Base-by-base conservation (phyloP, 2,113 vertebrate genomes). In the Donacobius atricapilla region DNA sequence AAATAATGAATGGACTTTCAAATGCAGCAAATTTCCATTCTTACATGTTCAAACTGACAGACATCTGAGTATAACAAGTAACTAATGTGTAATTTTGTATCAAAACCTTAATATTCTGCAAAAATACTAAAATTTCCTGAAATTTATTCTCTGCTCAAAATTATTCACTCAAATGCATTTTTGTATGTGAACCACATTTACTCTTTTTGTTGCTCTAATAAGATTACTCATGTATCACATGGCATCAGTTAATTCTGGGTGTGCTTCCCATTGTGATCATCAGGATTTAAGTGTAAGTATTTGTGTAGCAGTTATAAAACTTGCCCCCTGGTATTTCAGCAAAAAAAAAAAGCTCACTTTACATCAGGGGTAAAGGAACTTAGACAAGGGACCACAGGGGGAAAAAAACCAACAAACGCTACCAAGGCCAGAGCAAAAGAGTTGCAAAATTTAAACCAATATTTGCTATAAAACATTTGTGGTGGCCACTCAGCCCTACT, bases 381-480 rank as follows among this genome's bases (percentile, higher is more conserved):
- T 30, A 30, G 51, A 73, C 61, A 87, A 84, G 61, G 44, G 60
- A 82, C 30, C 68, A 54, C 17, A 39, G 44, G 15, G 44, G 15
- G 13, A 45, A 48, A 57, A 65, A 80, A 77, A 50, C 3, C 25
- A 45, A 78, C 27, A 60, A 86, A 72, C 27, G 0, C 25, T 48
- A 27, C 40, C 23, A 57, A 75, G 80, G 96, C 72, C 93, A 93
- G 73, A 91, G 86, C 86, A 96, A 92, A 82, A 20, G 44, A 76
- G 48, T 93, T 96, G 92, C 96, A 96, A 87, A 95, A 94, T 79
- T 61, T 91, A 83, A 96, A 82, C 72, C 80, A 97, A 94, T 97
- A 92, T 97, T 97, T 96, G 83, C 88, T 69, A 83, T 85, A 78
- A 82, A 95, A 89, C 19, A 12, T 95, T 93, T 69, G 69, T 35